Evolutionary conservation across 1,140 invertebrate genomes (phyloP).

Genomic region (Stegodyphus mimosarum): DNA sequence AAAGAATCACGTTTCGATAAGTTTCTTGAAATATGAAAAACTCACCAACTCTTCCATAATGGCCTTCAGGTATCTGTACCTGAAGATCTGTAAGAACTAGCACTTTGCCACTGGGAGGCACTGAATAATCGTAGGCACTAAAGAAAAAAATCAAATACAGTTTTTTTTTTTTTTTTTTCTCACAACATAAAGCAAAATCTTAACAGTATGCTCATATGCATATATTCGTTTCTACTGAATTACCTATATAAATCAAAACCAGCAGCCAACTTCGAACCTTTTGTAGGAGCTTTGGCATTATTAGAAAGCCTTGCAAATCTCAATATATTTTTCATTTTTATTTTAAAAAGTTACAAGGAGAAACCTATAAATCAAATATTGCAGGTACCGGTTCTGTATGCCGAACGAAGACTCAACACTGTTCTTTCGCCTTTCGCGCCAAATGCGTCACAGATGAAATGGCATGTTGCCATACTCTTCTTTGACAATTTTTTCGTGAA

Average conservation of each 20-base stretch:
- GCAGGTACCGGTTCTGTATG: too few species aligned
- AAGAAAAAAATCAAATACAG: slow-evolving; percentile 64
- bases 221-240: neutral
- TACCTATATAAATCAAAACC: slow-evolving; percentile 92
- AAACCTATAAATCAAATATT: too few species aligned
- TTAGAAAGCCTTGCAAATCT: slow-evolving; percentile 82
- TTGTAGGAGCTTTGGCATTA: slow-evolving; percentile 82
- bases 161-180: neutral
- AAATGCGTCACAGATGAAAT: too few species aligned
- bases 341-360: too few species aligned
- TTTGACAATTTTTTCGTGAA: neutral
- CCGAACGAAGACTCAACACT: too few species aligned
- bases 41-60: slow-evolving; percentile 86
- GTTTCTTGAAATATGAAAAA: neutral
- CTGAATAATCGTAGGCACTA: slow-evolving; percentile 86
- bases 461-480: neutral
- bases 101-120: slow-evolving; percentile 86
- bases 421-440: too few species aligned
- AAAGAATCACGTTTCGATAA: too few species aligned
- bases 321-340: slow-evolving; percentile 67
- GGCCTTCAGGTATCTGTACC: slow-evolving; percentile 76
- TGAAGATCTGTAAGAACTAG: slow-evolving; percentile 94
- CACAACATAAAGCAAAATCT: neutral
- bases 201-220: neutral
- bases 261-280: slow-evolving; percentile 86